Evolutionary conservation across 2,113 vertebrate genomes (phyloP), one percentile per base, ranked within the genome.

Genomic region (Sprattus sprattus): DNA sequence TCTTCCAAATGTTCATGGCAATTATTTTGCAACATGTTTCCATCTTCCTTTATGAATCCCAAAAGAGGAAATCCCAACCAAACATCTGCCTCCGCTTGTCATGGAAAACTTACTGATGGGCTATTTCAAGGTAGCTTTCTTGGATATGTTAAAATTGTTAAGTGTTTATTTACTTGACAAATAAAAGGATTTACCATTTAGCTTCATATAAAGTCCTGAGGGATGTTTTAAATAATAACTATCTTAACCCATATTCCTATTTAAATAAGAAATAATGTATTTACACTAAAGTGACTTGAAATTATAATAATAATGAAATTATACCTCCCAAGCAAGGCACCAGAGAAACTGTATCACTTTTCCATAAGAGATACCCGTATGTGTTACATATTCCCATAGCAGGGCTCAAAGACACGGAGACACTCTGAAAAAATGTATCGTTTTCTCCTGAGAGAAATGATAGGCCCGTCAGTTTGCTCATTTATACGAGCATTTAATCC

Each of bases 51-150:
- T 88, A 88, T 75, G 86, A 88, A 85, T 87, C 88, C 89, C 89
- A 85, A 18, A 87, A 92, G 87, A 88, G 32, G 83, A 46, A 87
- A 85, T 87, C 46, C 82, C 86, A 87, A 85, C 88, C 85, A 84
- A 91, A 89, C 93, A 93, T 94, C 92, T 94, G 93, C 85, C 90
- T 85, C 84, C 71, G 86, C 90, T 95, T 93, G 93, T 90, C 85
- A 86, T 87, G 80, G 82, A 92, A 91, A 86, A 90, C 81, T 15
- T 83, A 88, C 54, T 85, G 82, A 85, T 86, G 82, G 89, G 85
- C 47, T 85, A 86, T 87, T 86, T 86, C 83, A 86, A 88, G 82
- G 87, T 88, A 85, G 82, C 54, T 91, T 86, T 86, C 57, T 84
- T 91, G 82, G 84, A 89, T 83, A 82, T 86, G 75, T 82, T 89